Base-by-base conservation (phyloP, 2,113 vertebrate genomes). In the Odocoileus hemionus region DNA sequence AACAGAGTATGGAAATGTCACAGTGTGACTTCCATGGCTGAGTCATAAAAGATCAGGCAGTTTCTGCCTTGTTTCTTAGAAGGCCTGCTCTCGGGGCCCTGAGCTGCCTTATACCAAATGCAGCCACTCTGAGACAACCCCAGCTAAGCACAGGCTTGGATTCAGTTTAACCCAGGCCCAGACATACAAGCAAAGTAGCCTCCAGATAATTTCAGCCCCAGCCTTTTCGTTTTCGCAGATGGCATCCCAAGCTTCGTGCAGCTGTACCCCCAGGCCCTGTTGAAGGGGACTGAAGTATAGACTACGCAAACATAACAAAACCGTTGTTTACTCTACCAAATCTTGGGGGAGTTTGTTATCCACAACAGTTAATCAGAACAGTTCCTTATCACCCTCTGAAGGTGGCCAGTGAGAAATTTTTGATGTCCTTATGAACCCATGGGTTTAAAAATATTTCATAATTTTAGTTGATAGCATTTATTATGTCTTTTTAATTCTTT, bases 101-200 rank as follows among this genome's bases (percentile, higher is more conserved):
- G 55, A 21, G 50, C 33, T 39, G 47, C 17, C 23, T n/a, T 16
- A 3, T 60, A 8, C 58, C 57, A 74, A 83, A 47, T 80, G 12
- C 79, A 17, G 6, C 5, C 6, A 14, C 15, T 13, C 3, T 33
- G 70, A 36, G 2, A 23, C 0, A 1, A 36, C 15, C 21, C 5
- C 50, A 5, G 25, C 50, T 9, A 19, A 7, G 47, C 19, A 14
- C 30, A 50, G 86, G 8, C 33, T 47, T 33, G 23, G 80, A 17
- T 45, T 76, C 16, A 11, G 28, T 15, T 33, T 79, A 67, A 19
- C 21, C 17, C 6, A 54, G 64, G 25, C 14, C 19, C 50, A 26
- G 50, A 67, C 33, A 15, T 11, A 12, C 76, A 82, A 47, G 19
- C 57, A 33, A 28, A 16, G 11, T 9, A 25, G n/a, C 47, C 17